These are phyloP conservation scores for Chamaetylas fuelleborni DNA, from an alignment of 2,113 vertebrate genomes.

Conservation along the genomic window DNA sequence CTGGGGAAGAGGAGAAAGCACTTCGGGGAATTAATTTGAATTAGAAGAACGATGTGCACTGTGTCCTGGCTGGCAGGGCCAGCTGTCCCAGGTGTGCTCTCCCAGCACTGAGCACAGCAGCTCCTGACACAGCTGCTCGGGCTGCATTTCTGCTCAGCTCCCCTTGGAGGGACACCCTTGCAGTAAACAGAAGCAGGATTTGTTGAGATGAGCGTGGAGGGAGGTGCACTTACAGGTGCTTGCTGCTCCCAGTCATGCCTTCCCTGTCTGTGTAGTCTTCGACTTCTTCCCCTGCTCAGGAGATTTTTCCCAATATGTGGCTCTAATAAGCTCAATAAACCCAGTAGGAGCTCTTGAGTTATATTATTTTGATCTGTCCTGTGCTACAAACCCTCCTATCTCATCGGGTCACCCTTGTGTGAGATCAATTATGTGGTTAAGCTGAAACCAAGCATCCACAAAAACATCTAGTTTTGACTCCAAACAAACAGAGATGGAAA, in stretches of 20 bases:
- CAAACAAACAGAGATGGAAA: background rate
- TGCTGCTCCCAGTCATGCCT: background rate
- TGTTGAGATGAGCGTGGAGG: background rate
- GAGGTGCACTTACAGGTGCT: background rate
- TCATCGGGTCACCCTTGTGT: background rate
- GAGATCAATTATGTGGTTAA: background rate
- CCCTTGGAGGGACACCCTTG: background rate
- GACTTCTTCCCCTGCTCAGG: background rate
- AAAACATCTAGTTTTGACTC: background rate
- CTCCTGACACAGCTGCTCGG: background rate
- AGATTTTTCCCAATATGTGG: background rate
- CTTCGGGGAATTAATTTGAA: conserved; percentile 4
- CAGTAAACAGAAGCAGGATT: background rate
- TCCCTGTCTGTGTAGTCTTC: background rate
- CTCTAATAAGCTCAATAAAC: background rate
- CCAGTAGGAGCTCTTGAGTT: background rate
- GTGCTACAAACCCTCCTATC: background rate
- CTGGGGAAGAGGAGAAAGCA: conserved; percentile 1
- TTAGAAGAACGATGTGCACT: background rate
- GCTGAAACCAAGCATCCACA: background rate
- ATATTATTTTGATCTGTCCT: background rate
- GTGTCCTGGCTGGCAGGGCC: background rate
- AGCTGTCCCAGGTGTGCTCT: background rate
- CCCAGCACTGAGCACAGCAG: background rate
- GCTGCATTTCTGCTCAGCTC: fast-evolving